phyloP scores from a whole-genome alignment of 37 sponge, comb jelly and placozoan genomes.

The Agelas oroides region DNA sequence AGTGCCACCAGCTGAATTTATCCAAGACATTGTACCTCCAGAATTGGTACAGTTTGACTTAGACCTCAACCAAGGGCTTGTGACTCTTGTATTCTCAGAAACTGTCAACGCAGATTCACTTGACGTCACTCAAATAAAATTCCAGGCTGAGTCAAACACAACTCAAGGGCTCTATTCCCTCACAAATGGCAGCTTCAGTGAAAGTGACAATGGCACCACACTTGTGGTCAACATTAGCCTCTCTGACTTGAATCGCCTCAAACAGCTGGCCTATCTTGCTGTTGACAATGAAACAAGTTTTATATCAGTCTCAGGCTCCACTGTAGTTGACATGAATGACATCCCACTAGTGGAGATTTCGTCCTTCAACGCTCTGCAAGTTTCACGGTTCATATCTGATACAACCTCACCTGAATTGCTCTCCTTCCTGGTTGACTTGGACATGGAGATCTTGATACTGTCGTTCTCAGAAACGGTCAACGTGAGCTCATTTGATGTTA shows the following conservation, averaged over 20 bases:
- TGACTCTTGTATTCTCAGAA: conserved; percentile 81
- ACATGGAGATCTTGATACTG: conserved; percentile 52
- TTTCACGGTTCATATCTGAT: conserved; percentile 59
- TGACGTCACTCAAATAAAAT: conserved; percentile 50
- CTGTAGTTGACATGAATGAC: conserved; percentile 79
- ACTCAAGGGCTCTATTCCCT: conserved; percentile 27
- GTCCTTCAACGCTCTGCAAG: conserved; percentile 19
- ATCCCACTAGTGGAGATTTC: conserved; percentile 41
- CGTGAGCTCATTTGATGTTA: conserved; percentile 39
- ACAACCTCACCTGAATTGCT: conserved; percentile 61
- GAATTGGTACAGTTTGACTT: conserved; percentile 67
- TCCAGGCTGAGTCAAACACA: conserved; percentile 56
- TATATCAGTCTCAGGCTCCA: conserved; percentile 47
- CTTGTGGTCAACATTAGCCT: conserved; percentile 46
- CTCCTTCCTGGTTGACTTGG: conserved; percentile 70
- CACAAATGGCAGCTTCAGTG: conserved; percentile 36
- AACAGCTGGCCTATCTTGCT: conserved; percentile 56
- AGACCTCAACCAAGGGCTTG: conserved; percentile 63
- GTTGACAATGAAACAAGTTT: conserved; percentile 51
- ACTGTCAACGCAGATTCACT: conserved; percentile 79
- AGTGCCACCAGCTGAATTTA: conserved; percentile 26
- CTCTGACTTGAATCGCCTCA: conserved; percentile 79
- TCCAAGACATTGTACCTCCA: conserved; percentile 56
- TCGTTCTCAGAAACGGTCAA: conserved; percentile 92
- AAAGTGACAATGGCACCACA: conserved; percentile 61